Percentiles rank a stretch among this genome's conserved stretches.
Evolutionary conservation across 2,888 invertebrate species (phyloP).

Genomic region (Acrobasis consociella): DNA sequence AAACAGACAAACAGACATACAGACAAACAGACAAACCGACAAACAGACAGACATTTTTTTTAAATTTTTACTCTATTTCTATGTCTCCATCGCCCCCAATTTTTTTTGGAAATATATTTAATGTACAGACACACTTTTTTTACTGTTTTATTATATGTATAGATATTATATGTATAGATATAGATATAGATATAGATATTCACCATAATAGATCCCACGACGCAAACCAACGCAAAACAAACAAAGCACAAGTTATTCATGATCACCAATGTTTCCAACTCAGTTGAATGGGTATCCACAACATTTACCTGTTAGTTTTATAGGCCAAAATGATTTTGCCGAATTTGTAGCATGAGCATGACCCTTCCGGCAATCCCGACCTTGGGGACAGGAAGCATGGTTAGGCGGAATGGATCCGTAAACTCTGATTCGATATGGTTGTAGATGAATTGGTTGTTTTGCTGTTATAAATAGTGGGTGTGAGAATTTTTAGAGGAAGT

Average conservation of each 20-base stretch:
- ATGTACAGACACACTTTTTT: no score
- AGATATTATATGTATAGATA: no score
- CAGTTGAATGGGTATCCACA: neutral
- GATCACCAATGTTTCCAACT: constrained; percentile 5
- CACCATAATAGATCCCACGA: constrained; percentile 15
- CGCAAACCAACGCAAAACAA: constrained; percentile 16
- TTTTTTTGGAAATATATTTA: no score
- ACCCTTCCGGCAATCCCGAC: constrained; percentile 30
- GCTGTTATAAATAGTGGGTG: no score
- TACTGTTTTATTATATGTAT: no score
- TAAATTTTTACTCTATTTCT: no score
- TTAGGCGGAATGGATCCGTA: neutral
- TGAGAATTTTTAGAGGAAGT: no score
- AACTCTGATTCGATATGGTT: neutral
- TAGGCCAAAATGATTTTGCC: constrained; percentile 15
- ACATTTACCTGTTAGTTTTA: neutral
- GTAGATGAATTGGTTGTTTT: no score
- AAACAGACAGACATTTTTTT: no score
- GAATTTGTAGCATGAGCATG: constrained; percentile 3
- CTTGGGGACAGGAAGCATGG: constrained; percentile 11
- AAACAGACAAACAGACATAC: no score
- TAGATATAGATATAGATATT: neutral
- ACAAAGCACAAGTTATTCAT: constrained; percentile 14
- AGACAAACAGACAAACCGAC: no score
- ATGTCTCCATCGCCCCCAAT: no score